Base-by-base conservation (phyloP, 2,797 vertebrate species). In the Adrianichthys oophorus region DNA sequence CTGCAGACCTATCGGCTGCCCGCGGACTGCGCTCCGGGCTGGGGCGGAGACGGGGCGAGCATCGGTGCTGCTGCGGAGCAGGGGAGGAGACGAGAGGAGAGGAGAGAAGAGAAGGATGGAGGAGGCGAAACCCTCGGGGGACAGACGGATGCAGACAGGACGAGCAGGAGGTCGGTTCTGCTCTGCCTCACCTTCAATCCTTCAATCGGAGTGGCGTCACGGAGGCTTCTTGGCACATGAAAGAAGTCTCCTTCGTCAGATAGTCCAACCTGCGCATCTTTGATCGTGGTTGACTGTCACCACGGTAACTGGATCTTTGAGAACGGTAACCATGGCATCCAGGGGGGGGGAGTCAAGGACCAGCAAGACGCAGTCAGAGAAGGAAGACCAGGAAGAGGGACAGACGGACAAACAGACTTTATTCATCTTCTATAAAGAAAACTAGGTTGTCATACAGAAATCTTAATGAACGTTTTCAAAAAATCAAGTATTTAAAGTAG, bases 201-300 rank as follows among this genome's bases (percentile, higher is more conserved):
- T 21, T 45, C 73, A 23, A 41, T 40, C 48, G 51, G 51, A 49
- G 57, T 83, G 68, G 79, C 74, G 79, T 78, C 68, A 83, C 6
- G 0, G 32, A n/a, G 8, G 40, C 8, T 32, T 24, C 72, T 77
- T 13, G 56, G 29, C 15, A 23, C 16, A 18, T 37, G 5, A 17
- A 15, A 40, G 14, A 62, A 23, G 18, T 21, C 45, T 37, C 32
- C 10, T 37, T 37, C 10, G 23, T 8, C 19, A 47, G n/a, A 13
- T 4, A 4, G 45, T 47, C 45, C 45, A 23, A 37, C 32, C n/a
- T 18, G 7, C 14, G 19, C 5, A 40, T 32, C 4, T 48, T 44
- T 64, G 2, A 14, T 48, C 23, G 6, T 18, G 23, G 8, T 10
- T 32, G 15, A 47, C 19, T 19, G 12, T 24, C 43, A 37, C 43